Evolutionary conservation across 2,888 invertebrate genomes (phyloP).

Genomic region (Mimachlamys varia): DNA sequence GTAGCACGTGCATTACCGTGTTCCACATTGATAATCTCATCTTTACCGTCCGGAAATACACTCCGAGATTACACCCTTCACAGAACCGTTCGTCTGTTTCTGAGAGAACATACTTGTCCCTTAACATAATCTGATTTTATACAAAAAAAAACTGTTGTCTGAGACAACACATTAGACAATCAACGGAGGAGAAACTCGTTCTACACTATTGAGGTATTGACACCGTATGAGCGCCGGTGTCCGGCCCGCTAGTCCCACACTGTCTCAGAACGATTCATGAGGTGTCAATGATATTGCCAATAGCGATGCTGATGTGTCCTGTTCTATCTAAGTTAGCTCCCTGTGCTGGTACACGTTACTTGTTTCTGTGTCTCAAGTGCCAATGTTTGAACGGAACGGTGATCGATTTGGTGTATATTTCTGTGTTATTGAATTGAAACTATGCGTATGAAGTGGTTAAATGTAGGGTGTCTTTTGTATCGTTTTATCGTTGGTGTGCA

Average conservation of each 20-base stretch:
- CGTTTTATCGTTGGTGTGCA: not conserved
- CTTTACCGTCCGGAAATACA: not conserved
- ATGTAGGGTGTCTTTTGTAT: not conserved
- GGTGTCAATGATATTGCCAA: too few species aligned
- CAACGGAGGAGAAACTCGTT: not conserved
- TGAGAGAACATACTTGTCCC: not conserved
- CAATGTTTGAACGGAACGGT: not conserved
- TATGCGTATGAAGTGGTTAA: not conserved
- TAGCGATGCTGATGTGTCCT: too few species aligned
- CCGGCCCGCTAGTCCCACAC: too few species aligned
- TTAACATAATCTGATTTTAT: not conserved
- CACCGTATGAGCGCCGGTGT: too few species aligned
- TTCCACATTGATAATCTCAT: not conserved
- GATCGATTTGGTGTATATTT: slow-evolving; percentile 14
- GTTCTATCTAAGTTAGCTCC: not conserved
- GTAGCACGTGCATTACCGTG: not conserved
- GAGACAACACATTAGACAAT: not conserved
- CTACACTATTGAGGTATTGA: not conserved
- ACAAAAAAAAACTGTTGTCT: not conserved
- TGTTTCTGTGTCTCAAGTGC: slow-evolving; percentile 2
- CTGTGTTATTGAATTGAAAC: slow-evolving; percentile 21
- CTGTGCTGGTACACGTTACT: not conserved
- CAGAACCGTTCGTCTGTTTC: not conserved
- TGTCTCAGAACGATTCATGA: too few species aligned
- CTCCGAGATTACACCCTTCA: not conserved